phyloP scores from a whole-genome alignment of 2,113 vertebrate genomes.

The Dicaeum eximium region DNA sequence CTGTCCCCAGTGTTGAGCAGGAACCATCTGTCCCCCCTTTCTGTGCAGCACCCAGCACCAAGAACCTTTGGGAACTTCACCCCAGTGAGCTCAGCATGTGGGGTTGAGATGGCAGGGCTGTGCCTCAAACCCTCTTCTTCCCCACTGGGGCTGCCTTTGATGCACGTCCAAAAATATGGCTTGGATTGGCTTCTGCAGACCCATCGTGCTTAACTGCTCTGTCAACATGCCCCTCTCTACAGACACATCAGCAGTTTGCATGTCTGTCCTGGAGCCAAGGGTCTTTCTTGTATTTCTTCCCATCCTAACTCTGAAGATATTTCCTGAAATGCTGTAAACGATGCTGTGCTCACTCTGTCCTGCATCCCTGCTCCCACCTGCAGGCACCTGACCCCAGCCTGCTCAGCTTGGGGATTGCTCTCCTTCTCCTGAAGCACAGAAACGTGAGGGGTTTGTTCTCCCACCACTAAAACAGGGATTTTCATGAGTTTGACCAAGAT shows the following conservation, averaged over 20 bases:
- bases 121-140: neutral
- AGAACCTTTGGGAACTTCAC: neutral
- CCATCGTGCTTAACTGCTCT: neutral
- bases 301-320: neutral
- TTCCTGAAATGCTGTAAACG: accelerated
- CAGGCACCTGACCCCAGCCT: accelerated
- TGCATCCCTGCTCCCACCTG: accelerated
- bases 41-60: neutral
- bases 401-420: neutral
- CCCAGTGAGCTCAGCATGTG: neutral
- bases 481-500: neutral
- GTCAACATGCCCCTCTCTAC: neutral
- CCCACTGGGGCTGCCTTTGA: neutral
- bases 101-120: accelerated
- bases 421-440: neutral
- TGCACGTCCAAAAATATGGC: neutral
- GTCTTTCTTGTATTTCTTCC: neutral
- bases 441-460: accelerated
- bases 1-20: neutral
- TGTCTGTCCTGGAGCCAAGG: neutral
- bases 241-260: neutral
- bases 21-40: neutral
- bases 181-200: neutral
- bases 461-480: neutral
- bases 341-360: neutral